Conservation (phyloP, 2,797 vertebrate genomes). For the Thripadectes ignobilis region DNA sequence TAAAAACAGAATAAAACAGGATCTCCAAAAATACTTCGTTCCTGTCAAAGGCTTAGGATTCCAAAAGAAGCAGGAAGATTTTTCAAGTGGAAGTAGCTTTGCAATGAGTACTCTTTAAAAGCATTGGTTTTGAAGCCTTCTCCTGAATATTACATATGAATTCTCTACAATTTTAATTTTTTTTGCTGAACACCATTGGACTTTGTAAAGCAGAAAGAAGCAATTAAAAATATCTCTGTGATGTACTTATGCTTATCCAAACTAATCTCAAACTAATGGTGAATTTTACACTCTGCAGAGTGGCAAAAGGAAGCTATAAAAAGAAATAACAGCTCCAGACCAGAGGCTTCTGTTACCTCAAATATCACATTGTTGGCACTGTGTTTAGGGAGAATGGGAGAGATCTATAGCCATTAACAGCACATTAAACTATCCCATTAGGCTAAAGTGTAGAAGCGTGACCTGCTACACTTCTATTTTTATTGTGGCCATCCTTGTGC, state of each 20-base stretch:
- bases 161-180: not conserved
- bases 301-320: not conserved
- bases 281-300: not conserved
- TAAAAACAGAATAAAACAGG: not conserved
- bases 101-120: not conserved
- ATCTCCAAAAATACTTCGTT: not conserved
- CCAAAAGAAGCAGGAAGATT: not conserved
- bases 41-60: not conserved
- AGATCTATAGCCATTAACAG: constrained; percentile 1
- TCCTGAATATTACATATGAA: not conserved
- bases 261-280: not conserved
- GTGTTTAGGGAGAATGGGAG: not conserved
- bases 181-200: not conserved
- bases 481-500: not conserved
- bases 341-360: not conserved
- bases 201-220: not conserved
- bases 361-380: not conserved
- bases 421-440: constrained; percentile 42
- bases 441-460: not conserved
- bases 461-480: not conserved
- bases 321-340: not conserved
- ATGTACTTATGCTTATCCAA: not conserved
- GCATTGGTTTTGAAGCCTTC: not conserved
- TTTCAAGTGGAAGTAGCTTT: not conserved
- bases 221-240: not conserved